These are phyloP conservation scores for Cephus sareptanus DNA, from an alignment of 2,888 invertebrate species.

Conservation along the genomic window DNA sequence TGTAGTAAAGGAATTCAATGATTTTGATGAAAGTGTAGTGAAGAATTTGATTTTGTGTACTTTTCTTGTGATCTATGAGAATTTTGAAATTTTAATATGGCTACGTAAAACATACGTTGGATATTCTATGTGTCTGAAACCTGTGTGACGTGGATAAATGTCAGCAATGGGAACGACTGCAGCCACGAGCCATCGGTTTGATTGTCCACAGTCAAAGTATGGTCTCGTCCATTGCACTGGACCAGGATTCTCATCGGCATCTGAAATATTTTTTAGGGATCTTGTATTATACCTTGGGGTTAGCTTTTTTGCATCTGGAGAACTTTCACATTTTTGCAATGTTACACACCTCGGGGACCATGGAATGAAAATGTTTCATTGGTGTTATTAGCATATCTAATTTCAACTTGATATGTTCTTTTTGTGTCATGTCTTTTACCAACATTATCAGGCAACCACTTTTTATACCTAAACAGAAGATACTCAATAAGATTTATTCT, in stretches of 20 bases:
- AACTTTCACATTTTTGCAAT: neutral
- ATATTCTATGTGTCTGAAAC: conserved; percentile 92
- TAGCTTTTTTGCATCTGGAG: neutral
- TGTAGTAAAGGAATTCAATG: neutral
- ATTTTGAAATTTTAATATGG: neutral
- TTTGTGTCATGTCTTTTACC: conserved; percentile 88
- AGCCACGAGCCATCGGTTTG: conserved; percentile 95
- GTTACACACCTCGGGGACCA: conserved; percentile 78
- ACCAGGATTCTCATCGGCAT: conserved; percentile 89
- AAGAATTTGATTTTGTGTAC: neutral
- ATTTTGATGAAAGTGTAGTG: too few relatives aligned
- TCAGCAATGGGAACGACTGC: conserved; percentile 96
- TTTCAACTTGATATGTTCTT: conserved; percentile 93
- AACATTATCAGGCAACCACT: conserved; percentile 91
- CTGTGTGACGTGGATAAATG: conserved; percentile 93
- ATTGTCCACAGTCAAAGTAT: conserved; percentile 95
- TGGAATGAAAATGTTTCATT: conserved; percentile 97
- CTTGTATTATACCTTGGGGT: neutral
- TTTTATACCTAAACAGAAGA: conserved; percentile 72
- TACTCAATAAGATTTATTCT: neutral
- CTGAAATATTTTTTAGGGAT: conserved; percentile 43
- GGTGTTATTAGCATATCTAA: conserved; percentile 92
- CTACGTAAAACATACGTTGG: conserved; percentile 77
- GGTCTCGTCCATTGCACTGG: conserved; percentile 95
- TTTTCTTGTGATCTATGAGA: neutral